A percentile compares a stretch with the other conserved stretches of the same genome.
Evolutionary conservation across 2,797 vertebrate species (phyloP).

Genomic region (Trematomus bernacchii): DNA sequence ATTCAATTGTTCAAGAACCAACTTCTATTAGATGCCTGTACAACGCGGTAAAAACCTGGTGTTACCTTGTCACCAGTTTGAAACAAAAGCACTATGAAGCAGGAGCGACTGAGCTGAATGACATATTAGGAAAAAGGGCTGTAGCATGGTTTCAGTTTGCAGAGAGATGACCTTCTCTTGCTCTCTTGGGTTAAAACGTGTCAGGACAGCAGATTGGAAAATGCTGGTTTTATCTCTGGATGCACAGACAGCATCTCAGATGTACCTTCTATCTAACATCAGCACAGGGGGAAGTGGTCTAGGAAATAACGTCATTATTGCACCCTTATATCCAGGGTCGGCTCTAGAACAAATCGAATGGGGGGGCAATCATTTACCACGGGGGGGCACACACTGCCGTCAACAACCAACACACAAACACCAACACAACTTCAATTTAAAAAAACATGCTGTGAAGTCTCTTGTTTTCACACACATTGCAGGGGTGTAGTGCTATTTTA

Average conservation of each 20-base stretch:
- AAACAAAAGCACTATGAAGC: conserved; percentile 1
- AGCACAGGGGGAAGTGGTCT: conserved; percentile 17
- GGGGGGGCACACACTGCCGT: no score
- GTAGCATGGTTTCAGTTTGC: conserved; percentile 2
- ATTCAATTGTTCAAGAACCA: no score
- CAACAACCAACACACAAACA: no score
- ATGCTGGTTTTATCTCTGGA: conserved; percentile 16
- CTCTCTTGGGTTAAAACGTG: conserved; percentile 9
- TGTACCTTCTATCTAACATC: conserved; percentile 17
- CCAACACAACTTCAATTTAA: no score
- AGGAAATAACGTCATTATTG: neutral
- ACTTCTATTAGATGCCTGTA: no score
- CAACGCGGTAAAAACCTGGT: neutral
- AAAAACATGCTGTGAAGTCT: no score
- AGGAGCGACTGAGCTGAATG: conserved; percentile 12
- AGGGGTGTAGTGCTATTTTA: no score
- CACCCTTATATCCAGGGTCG: no score
- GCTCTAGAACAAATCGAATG: no score
- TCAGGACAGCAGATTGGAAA: conserved; percentile 34
- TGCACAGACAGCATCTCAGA: conserved; percentile 17
- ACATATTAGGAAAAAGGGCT: neutral
- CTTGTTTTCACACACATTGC: no score
- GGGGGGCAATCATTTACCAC: no score
- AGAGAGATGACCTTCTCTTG: conserved; percentile 19
- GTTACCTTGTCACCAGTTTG: conserved; percentile 11